Evolutionary conservation across 2,888 invertebrate species (phyloP).

Genomic region (Rhagium mordax): DNA sequence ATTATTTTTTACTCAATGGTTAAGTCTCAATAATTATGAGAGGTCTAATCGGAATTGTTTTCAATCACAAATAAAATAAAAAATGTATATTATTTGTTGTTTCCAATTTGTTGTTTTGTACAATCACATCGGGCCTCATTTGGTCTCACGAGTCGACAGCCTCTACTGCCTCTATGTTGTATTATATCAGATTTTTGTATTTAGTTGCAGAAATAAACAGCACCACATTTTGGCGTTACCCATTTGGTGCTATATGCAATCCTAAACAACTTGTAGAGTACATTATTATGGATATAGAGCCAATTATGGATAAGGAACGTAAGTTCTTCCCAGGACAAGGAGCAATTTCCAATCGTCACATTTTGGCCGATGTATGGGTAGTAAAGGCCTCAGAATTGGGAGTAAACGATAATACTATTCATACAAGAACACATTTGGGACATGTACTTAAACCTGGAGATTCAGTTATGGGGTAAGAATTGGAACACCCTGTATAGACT

Average conservation of each 20-base stretch:
- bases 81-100: too few species aligned
- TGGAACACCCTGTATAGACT: background rate
- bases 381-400: constrained; percentile 91
- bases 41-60: too few species aligned
- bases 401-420: constrained; percentile 84
- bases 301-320: constrained; percentile 81
- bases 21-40: too few species aligned
- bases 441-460: constrained; percentile 95
- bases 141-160: background rate
- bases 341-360: constrained; percentile 87
- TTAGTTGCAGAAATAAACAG: constrained; percentile 88
- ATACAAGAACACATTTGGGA: constrained; percentile 94
- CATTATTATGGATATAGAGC: constrained; percentile 95
- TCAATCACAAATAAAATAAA: too few species aligned
- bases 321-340: constrained; percentile 91
- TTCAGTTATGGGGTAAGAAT: constrained; percentile 86
- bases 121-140: too few species aligned
- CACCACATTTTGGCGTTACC: constrained; percentile 87
- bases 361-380: constrained; percentile 94
- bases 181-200: constrained; percentile 44
- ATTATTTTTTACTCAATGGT: too few species aligned
- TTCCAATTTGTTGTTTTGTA: too few species aligned
- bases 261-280: constrained; percentile 94
- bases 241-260: constrained; percentile 90
- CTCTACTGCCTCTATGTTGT: too few species aligned